Conservation (phyloP, 1,140 invertebrate species). For the Leptopilina clavipes region DNA sequence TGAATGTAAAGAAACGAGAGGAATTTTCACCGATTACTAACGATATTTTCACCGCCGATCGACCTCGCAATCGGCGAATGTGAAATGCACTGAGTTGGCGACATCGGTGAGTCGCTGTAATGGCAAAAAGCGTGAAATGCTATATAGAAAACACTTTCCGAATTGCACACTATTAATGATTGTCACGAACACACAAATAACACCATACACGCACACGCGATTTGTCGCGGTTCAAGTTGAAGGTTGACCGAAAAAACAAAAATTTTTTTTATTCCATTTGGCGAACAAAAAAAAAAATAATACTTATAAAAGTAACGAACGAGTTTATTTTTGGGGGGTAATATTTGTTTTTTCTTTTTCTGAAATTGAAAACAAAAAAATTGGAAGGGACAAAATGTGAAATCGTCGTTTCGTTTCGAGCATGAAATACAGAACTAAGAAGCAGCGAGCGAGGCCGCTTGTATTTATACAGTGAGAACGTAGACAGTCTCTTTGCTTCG, state of each 20-base stretch:
- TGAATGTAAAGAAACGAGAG: not conserved
- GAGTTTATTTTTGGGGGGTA: no score
- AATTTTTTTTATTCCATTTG: conserved; percentile 11
- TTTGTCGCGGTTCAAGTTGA: conserved; percentile 16
- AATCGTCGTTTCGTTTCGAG: conserved; percentile 49
- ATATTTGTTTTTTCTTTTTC: not conserved
- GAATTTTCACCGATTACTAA: conserved; percentile 13
- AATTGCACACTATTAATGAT: not conserved
- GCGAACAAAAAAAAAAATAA: not conserved
- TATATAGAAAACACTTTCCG: not conserved
- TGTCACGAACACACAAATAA: no score
- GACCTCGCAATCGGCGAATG: conserved; percentile 32
- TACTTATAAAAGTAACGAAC: conserved; percentile 38
- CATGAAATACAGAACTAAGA: conserved; percentile 64
- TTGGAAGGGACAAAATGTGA: not conserved
- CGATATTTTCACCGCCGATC: conserved; percentile 12
- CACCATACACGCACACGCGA: not conserved
- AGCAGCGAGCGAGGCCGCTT: conserved; percentile 61
- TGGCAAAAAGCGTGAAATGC: not conserved
- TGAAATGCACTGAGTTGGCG: conserved; percentile 30
- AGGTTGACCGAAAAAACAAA: not conserved
- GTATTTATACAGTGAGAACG: conserved; percentile 71
- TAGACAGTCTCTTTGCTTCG: conserved; percentile 52
- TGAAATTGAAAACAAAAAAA: no score
- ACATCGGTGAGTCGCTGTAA: conserved; percentile 8